phyloP scores from a whole-genome alignment of 1,140 invertebrate genomes.

The Meloidogyne floridensis region DNA sequence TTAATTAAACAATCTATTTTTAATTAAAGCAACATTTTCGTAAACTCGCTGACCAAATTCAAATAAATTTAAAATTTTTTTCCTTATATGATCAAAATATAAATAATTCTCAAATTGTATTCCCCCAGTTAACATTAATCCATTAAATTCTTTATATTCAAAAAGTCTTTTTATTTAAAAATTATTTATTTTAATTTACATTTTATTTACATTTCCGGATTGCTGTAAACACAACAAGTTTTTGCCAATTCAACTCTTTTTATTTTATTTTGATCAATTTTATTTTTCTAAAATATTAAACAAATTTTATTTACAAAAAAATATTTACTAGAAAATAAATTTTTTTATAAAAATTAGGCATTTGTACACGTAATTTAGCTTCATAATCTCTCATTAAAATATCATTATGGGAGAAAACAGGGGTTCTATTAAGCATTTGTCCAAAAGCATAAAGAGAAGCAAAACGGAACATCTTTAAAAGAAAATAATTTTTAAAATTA shows the following conservation, averaged over 20 bases:
- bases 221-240: constrained; percentile 23
- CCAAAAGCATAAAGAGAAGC: constrained; percentile 11
- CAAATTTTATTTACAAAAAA: constrained; percentile 14
- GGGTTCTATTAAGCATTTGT: constrained; percentile 5
- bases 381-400: neutral
- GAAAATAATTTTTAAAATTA: neutral
- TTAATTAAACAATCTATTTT: constrained; percentile 9
- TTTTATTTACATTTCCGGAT: neutral
- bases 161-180: neutral
- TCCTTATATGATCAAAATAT: constrained; percentile 17
- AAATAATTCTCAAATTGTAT: constrained; percentile 3
- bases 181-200: neutral
- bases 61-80: constrained; percentile 11
- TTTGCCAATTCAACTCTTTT: constrained; percentile 18
- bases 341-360: constrained; percentile 15
- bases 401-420: neutral
- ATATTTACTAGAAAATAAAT: constrained; percentile 15
- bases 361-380: neutral
- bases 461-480: constrained; percentile 7
- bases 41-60: neutral
- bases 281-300: constrained; percentile 18
- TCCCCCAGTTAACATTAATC: neutral
- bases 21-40: neutral
- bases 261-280: constrained; percentile 10
- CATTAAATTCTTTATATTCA: neutral